phyloP scores from a whole-genome alignment of 2,797 vertebrate genomes.

The Sciurus vulgaris region DNA sequence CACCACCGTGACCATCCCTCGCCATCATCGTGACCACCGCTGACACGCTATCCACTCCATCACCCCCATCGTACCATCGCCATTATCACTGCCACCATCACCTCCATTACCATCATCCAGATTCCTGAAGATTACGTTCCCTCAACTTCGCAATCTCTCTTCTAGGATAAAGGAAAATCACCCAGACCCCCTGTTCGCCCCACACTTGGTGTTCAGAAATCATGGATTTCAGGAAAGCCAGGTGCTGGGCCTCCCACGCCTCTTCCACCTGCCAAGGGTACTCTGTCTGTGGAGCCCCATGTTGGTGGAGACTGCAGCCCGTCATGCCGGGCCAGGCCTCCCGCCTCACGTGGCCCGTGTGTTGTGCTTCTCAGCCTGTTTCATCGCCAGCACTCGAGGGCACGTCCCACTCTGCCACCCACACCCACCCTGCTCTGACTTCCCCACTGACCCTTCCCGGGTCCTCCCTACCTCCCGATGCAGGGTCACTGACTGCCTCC shows the following conservation, averaged over 20 bases:
- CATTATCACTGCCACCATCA: no score
- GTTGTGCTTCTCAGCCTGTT: no score
- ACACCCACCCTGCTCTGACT: not conserved
- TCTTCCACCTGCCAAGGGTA: not conserved
- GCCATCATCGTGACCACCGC: not conserved
- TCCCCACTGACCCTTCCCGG: not conserved
- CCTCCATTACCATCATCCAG: not conserved
- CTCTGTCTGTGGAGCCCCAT: not conserved
- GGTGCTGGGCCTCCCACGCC: not conserved
- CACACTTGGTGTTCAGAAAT: not conserved
- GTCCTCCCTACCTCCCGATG: not conserved
- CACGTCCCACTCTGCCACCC: not conserved
- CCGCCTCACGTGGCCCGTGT: not conserved
- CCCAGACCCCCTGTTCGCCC: not conserved
- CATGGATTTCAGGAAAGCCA: not conserved
- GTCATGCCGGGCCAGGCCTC: not conserved
- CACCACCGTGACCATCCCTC: not conserved
- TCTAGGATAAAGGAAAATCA: not conserved
- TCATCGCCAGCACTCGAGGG: not conserved
- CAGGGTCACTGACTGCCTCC: not conserved
- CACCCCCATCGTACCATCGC: not conserved
- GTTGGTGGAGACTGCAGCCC: not conserved
- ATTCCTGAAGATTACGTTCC: not conserved
- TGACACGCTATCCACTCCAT: accelerated
- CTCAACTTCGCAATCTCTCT: not conserved